A percentile compares a stretch with the other conserved stretches of the same genome.
Conservation (phyloP, 2,888 invertebrate species). For the Coleophora deauratella region DNA sequence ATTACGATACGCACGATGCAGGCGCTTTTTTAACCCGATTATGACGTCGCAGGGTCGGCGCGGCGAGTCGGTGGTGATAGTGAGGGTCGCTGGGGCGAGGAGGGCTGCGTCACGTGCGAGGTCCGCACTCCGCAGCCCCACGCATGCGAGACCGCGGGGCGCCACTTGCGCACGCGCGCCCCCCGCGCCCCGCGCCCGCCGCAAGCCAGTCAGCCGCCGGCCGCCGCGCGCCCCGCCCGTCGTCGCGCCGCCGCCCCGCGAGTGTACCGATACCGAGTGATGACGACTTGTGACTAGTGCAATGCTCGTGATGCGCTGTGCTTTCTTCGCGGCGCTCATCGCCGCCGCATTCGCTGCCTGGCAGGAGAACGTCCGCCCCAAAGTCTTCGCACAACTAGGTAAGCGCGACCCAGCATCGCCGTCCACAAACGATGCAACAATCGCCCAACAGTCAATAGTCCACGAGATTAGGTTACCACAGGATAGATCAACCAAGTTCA, state of each 20-base stretch:
- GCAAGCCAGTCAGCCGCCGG: conserved; percentile 70
- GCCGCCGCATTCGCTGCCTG: conserved; percentile 79
- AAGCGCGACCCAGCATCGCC: conserved; percentile 62
- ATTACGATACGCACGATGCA: conserved; percentile 69
- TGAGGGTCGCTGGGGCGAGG: conserved; percentile 62
- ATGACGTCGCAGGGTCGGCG: conserved; percentile 63
- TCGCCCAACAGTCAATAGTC: conserved; percentile 36
- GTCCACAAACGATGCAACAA: conserved; percentile 31
- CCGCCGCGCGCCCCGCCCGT: conserved; percentile 64
- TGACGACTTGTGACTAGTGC: conserved; percentile 72
- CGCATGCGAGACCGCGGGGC: conserved; percentile 73
- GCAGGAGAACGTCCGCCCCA: conserved; percentile 94
- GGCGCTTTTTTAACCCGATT: conserved; percentile 69
- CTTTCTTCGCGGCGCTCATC: conserved; percentile 69
- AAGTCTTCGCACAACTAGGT: conserved; percentile 95
- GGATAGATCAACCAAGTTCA: conserved; percentile 32
- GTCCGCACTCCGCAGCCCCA: conserved; percentile 72
- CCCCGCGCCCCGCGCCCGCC: conserved; percentile 61
- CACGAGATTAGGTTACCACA: conserved; percentile 29
- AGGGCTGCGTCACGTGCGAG: conserved; percentile 73
- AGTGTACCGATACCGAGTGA: conserved; percentile 62
- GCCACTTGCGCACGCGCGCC: conserved; percentile 60
- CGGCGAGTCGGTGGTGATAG: background rate
- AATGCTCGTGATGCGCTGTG: conserved; percentile 68
- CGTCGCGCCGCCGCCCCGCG: conserved; percentile 41